Evolutionary conservation across 2,797 vertebrate species (phyloP).

Genomic region (Merluccius polli): DNA sequence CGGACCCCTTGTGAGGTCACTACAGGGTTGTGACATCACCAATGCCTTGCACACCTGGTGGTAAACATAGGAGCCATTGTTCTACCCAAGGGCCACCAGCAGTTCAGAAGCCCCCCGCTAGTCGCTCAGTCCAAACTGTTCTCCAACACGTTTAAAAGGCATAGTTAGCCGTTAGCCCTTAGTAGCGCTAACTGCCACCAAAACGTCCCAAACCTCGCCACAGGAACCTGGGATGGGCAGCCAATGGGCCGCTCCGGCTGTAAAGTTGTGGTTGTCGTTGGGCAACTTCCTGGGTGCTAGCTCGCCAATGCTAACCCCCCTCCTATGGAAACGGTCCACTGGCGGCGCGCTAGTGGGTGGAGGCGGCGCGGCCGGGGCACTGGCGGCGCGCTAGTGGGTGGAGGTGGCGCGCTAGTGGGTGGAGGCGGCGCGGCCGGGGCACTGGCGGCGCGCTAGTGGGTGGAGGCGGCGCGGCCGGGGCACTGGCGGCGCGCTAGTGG

Average conservation of each 20-base stretch:
- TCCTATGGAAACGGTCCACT: not conserved
- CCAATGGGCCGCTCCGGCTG: not conserved
- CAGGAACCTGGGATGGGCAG: not conserved
- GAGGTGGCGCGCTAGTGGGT: slow-evolving; percentile 53
- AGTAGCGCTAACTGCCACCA: not conserved
- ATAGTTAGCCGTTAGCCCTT: slow-evolving; percentile 2
- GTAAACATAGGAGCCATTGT: not conserved
- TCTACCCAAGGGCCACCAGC: not conserved
- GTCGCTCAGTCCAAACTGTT: not conserved
- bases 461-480: slow-evolving; percentile 45
- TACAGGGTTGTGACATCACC: not conserved
- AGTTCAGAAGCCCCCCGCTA: not conserved
- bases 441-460: no score
- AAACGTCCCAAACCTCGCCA: not conserved
- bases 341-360: slow-evolving; percentile 39
- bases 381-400: no score
- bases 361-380: slow-evolving; percentile 64
- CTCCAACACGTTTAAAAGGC: not conserved
- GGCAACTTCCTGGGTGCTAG: not conserved
- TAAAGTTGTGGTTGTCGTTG: not conserved
- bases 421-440: slow-evolving; percentile 55
- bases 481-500: no score
- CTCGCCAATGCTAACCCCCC: not conserved
- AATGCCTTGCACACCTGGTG: not conserved
- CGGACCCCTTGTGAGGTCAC: not conserved